Evolutionary conservation across 2,797 vertebrate species (phyloP), one percentile per base, ranked within the genome.

Genomic region (Phrynocephalus forsythii): DNA sequence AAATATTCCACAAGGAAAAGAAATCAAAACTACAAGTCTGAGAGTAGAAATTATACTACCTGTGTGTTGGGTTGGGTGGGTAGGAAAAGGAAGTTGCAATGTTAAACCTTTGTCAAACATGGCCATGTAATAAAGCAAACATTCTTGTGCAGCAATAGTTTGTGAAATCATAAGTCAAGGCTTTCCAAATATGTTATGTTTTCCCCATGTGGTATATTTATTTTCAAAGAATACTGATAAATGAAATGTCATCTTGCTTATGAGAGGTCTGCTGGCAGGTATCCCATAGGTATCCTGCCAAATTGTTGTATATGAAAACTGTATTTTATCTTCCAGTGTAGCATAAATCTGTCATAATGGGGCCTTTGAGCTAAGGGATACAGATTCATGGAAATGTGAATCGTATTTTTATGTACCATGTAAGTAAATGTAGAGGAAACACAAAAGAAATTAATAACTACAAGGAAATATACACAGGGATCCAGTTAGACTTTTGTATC

Each of bases 281-380:
- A 88, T 90, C 13, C 73, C 91, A 75, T 68, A 0, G 68, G 91
- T 92, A 85, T 91, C 83, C 68, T 88, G 92, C 71, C 84, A 81
- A 92, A 90, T 90, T 90, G 90, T 90, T 91, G 90, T 81, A n/a
- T 73, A 30, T 80, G 87, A 92, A 92, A 93, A 88, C 38, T 89
- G 71, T 28, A 44, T 72, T 93, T 92, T 94, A 79, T 91, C 83
- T 92, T 84, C 3, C 87, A 87, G 90, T 83, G 30, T 50, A 71
- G 81, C 83, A 88, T 92, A 90, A 91, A 92, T 91, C 75, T 86
- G 85, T 87, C 91, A 50, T 86, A 93, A 93, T 88, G 44, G 94
- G 94, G 91, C 90, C 91, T 95, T 95, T 93, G 87, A 92, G 73
- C 80, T 86, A 86, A 91, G 92, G 76, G 77, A 76, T 90, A 84